Evolutionary conservation across 2,888 invertebrate species (phyloP), one percentile per base, ranked within the genome.

Genomic region (Silvanus unidentatus): DNA sequence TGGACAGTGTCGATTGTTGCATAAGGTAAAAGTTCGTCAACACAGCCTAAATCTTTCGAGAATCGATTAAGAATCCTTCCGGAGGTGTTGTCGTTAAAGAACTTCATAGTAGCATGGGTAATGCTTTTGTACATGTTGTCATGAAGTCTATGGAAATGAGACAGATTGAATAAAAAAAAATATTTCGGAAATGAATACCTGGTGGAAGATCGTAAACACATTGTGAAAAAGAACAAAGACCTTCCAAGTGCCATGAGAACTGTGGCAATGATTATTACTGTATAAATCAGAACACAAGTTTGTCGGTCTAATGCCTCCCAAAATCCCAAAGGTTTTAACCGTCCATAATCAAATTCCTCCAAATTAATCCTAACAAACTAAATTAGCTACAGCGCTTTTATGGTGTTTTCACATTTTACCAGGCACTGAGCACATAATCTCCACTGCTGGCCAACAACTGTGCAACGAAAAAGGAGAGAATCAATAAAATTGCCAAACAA

Each of bases 51-150:
- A 63, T 86, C 86, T 65, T 85, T 86, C 0, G 85, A 80, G 65
- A 86, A 85, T 43, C 86, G 70, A 64, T 85, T 86, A 44, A 86
- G 66, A 52, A 86, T 79, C 49, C 76, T 70, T 10, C 77, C 77
- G 39, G 87, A 81, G 3, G 88, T 82, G 68, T 89, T 88, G 0
- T 76, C 79, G 60, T 89, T 84, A 61, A 90, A 92, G 68, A 91
- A 91, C 47, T 76, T 69, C 75, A 88, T 83, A 1, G 83, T 77
- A 1, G 65, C 63, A 47, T 78, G 70, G 1, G 89, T 75, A 30
- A 92, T 72, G 52, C 81, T 78, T 12, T 73, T 66, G 62, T 95
- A 91, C 76, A 94, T 88, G 1, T 70, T 68, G 56, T 84, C 77
- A 65, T 92, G 91, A 16, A 92, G 74, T 52, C 78, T 79, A 51